Conservation (phyloP, 2,797 vertebrate genomes). For the Tamandua tetradactyla region DNA sequence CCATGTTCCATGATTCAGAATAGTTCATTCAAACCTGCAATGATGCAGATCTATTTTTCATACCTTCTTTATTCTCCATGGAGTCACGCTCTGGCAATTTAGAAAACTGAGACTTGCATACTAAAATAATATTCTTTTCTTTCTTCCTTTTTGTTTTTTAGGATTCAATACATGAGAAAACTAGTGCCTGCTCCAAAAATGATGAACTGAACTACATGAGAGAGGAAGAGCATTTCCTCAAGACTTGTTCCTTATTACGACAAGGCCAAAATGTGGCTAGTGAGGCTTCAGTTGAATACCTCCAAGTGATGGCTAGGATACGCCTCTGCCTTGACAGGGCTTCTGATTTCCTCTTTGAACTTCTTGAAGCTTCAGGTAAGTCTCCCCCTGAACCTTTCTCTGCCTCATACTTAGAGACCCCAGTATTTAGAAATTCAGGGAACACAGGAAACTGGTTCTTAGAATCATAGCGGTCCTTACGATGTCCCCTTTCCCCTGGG, state of each 20-base stretch:
- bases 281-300: constrained; percentile 86
- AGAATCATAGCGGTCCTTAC: rapidly evolving
- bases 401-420: not conserved
- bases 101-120: not conserved
- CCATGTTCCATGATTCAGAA: not conserved
- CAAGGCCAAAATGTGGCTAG: not conserved
- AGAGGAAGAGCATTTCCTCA: constrained; percentile 87
- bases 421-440: rapidly evolving
- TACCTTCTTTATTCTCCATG: not conserved
- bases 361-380: constrained; percentile 77
- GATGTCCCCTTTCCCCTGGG: rapidly evolving
- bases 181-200: constrained; percentile 81
- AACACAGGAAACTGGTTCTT: not conserved
- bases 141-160: constrained; percentile 68
- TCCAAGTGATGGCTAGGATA: constrained; percentile 91
- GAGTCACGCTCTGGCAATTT: not conserved
- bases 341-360: constrained; percentile 84
- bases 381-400: not conserved
- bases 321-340: constrained; percentile 91
- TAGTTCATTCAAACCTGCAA: too few relatives aligned
- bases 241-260: constrained; percentile 30
- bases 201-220: constrained; percentile 74
- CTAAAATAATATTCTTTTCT: not conserved
- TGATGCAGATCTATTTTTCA: not conserved
- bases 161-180: constrained; percentile 94